Base-by-base conservation (phyloP, 1,140 invertebrate species). In the Maniola jurtina region DNA sequence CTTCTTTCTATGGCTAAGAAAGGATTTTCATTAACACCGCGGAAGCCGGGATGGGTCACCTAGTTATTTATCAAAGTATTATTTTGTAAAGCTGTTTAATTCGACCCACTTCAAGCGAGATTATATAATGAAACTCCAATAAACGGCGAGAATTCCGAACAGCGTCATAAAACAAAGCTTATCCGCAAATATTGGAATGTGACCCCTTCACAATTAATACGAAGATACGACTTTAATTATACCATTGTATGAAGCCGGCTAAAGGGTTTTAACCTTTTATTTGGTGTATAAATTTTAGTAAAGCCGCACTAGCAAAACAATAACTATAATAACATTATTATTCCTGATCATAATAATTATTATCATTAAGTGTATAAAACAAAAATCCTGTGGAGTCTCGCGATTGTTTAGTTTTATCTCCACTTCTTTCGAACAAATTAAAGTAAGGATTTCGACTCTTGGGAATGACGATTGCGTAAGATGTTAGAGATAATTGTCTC, bases 121-220 rank as follows among this genome's bases (percentile, higher is more conserved):
- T 52, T 52, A 25, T 52, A 25, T 25, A 52, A 52, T 52, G 14
- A 16, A 16, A 52, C 48, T 25, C 48, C 48, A 52, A 52, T 52
- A 52, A 52, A 52, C 10, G 48, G 16, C 16, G 48, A 13, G 14
- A 52, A 52, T 52, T 52, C 16, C 14, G 48, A 52, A 25, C 14
- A 25, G 48, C 48, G 48, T 16, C 10, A 52, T 52, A 52, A 52
- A 52, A 16, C 48, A 52, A 52, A 52, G 14, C 48, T 52, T 52
- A 52, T 52, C 48, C 14, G 48, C 48, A 52, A 52, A 52, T 52
- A 52, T 52, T 52, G 16, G 14, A 52, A 52, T 52, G 48, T 25
- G 8, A 52, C 16, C 48, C 48, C 15, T 52, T 52, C 16, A 16
- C 48, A 52, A 52, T 52, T 52, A 52, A 52, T 52, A 52, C 48